Evolutionary conservation across 2,888 invertebrate species (phyloP).

Genomic region (Hirtodrosophila alboralis): DNA sequence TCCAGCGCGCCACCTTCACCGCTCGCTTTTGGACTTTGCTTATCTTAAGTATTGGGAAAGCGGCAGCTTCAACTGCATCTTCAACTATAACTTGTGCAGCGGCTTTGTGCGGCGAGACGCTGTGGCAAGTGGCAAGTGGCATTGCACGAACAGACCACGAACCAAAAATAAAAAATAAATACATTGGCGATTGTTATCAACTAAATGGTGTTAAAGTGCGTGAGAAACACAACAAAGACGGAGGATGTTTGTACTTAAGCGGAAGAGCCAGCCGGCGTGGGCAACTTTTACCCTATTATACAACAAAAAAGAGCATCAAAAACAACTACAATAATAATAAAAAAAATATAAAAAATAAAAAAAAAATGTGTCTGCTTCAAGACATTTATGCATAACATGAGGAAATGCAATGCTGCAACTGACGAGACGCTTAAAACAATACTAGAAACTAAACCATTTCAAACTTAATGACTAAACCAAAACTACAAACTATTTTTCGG

Average conservation of each 20-base stretch:
- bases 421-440: constrained; percentile 35
- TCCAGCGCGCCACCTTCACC: constrained; percentile 71
- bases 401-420: constrained; percentile 48
- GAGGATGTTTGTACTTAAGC: constrained; percentile 38
- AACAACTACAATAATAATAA: constrained; percentile 28
- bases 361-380: constrained; percentile 34
- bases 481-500: constrained; percentile 41
- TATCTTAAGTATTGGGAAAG: constrained; percentile 67
- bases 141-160: constrained; percentile 55
- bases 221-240: constrained; percentile 62
- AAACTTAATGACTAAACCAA: constrained; percentile 30
- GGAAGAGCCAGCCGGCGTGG: constrained; percentile 53
- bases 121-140: constrained; percentile 52
- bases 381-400: constrained; percentile 51
- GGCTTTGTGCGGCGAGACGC: constrained; percentile 4
- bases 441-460: constrained; percentile 20
- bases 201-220: constrained; percentile 80
- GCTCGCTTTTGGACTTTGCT: constrained; percentile 74
- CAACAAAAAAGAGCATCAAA: constrained; percentile 62
- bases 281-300: constrained; percentile 69
- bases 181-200: constrained; percentile 74
- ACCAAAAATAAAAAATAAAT: constrained; percentile 3
- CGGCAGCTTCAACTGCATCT: constrained; percentile 61
- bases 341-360: constrained; percentile 10
- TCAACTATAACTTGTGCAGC: constrained; percentile 48